A percentile compares a stretch with the other conserved stretches of the same genome.
Evolutionary conservation across 1,140 invertebrate genomes (phyloP).

Genomic region (Daktulosphaira vitifoliae): DNA sequence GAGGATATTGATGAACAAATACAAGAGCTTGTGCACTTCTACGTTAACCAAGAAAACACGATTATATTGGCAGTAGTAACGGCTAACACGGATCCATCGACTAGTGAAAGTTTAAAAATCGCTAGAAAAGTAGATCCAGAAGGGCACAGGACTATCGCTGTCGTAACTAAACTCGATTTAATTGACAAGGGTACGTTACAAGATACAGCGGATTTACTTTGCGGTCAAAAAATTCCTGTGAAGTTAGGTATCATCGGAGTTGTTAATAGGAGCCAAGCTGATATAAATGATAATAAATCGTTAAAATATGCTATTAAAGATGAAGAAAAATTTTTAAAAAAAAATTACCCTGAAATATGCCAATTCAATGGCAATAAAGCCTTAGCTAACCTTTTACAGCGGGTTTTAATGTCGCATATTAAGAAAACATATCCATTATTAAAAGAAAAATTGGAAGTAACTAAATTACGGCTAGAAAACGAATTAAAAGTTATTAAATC

Average conservation of each 20-base stretch:
- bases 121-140: conserved; percentile 91
- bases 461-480: conserved; percentile 55
- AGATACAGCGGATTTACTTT: conserved; percentile 64
- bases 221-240: conserved; percentile 60
- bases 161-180: conserved; percentile 66
- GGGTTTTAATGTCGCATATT: conserved; percentile 60
- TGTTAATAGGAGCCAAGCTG: conserved; percentile 64
- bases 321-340: conserved; percentile 54
- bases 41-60: conserved; percentile 84
- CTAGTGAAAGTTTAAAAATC: conserved; percentile 89
- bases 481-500: neutral
- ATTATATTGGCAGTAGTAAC: conserved; percentile 91
- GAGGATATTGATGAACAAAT: conserved; percentile 88
- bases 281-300: conserved; percentile 56
- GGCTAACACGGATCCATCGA: conserved; percentile 91
- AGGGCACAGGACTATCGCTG: conserved; percentile 65
- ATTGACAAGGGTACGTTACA: conserved; percentile 71
- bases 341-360: conserved; percentile 52
- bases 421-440: conserved; percentile 57
- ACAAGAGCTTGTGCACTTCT: conserved; percentile 85
- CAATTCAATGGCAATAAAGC: conserved; percentile 54
- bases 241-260: conserved; percentile 72
- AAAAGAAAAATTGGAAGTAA: conserved; percentile 54
- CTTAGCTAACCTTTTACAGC: conserved; percentile 55
- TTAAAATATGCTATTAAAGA: conserved; percentile 55